A percentile compares a stretch with the other conserved stretches of the same genome.
These are phyloP conservation scores for Drosophila gunungcola DNA, from an alignment of 1,140 invertebrate genomes.

Conservation along the genomic window DNA sequence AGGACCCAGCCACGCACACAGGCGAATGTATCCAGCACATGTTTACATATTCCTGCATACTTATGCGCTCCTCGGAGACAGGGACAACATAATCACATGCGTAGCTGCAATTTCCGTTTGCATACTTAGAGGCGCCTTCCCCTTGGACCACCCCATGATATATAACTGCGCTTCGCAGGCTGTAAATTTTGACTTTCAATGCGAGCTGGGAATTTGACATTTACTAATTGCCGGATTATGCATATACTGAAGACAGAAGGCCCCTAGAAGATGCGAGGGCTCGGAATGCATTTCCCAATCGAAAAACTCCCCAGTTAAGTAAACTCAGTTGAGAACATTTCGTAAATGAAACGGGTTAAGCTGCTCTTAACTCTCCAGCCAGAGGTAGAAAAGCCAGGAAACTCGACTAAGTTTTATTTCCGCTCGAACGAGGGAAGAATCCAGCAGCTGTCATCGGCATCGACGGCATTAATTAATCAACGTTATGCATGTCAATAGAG, in stretches of 20 bases:
- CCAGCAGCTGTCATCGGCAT: conserved; percentile 33
- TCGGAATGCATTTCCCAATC: conserved; percentile 10
- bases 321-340: conserved; percentile 3
- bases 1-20: conserved; percentile 15
- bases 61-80: conserved; percentile 14
- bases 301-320: conserved; percentile 6
- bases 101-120: conserved; percentile 57
- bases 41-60: conserved; percentile 15
- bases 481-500: conserved; percentile 34
- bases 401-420: conserved; percentile 27
- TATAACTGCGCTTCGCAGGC: conserved; percentile 46
- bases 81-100: conserved; percentile 63
- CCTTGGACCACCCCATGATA: conserved; percentile 41
- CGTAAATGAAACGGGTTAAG: conserved; percentile 39
- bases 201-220: conserved; percentile 51
- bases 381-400: neutral
- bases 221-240: conserved; percentile 58
- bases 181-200: conserved; percentile 72
- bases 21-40: conserved; percentile 1
- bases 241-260: conserved; percentile 7
- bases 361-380: conserved; percentile 19
- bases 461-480: conserved; percentile 69
- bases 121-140: conserved; percentile 51
- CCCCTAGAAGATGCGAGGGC: conserved; percentile 2
- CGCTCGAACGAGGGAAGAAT: conserved; percentile 9